A percentile compares a stretch with the other conserved stretches of the same genome.
phyloP scores from a whole-genome alignment of 2,888 invertebrate genomes.

The Cosmia trapezina region DNA sequence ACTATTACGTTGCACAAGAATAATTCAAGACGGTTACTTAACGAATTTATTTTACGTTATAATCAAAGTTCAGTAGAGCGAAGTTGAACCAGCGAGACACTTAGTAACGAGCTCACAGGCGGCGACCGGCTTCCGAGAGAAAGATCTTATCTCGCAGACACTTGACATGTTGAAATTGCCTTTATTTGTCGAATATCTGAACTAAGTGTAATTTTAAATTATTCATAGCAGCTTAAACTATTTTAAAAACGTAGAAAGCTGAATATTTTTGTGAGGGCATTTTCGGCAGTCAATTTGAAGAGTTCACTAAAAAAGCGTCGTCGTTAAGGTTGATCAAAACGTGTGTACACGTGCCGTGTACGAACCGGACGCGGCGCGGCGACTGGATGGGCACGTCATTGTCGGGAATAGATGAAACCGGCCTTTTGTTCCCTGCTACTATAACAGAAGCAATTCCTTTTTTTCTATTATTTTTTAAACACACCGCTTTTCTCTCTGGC shows the following conservation, averaged over 20 bases:
- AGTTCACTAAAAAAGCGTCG: constrained; percentile 39
- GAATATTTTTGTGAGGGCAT: neutral
- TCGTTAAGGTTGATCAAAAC: constrained; percentile 43
- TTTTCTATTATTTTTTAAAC: constrained; percentile 76
- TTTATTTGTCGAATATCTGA: constrained; percentile 53
- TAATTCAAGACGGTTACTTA: constrained; percentile 49
- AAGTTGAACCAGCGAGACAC: constrained; percentile 52
- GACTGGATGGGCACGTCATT: constrained; percentile 64
- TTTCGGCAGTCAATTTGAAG: constrained; percentile 14
- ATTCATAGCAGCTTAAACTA: constrained; percentile 14
- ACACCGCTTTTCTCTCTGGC: constrained; percentile 73
- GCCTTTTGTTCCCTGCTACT: constrained; percentile 74
- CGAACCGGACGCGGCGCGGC: constrained; percentile 29
- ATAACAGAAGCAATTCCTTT: constrained; percentile 76
- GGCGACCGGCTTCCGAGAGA: constrained; percentile 47
- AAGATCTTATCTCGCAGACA: constrained; percentile 56
- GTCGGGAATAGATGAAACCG: constrained; percentile 70
- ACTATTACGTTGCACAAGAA: constrained; percentile 24
- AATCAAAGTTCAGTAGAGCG: constrained; percentile 54
- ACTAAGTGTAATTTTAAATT: constrained; percentile 34
- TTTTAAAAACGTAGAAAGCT: constrained; percentile 2
- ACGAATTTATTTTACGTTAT: constrained; percentile 61
- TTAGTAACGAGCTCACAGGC: constrained; percentile 57
- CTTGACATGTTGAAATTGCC: constrained; percentile 57
- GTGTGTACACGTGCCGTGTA: constrained; percentile 48